phyloP scores from a whole-genome alignment of 2,888 invertebrate species.

The Stenurella melanura region DNA sequence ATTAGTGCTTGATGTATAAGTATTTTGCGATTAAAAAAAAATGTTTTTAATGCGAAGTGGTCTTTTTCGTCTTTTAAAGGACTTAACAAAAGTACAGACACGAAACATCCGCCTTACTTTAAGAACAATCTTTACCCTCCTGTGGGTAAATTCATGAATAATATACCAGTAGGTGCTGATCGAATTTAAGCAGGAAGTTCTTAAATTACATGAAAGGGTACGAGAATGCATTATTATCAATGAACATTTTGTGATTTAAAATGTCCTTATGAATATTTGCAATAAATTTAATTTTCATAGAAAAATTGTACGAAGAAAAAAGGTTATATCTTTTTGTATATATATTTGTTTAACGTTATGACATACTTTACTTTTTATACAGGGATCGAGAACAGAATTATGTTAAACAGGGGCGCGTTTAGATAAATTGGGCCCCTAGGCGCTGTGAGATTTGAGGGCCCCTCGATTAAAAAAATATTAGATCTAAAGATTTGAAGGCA shows the following conservation, averaged over 20 bases:
- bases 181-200: conserved; percentile 31
- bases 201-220: conserved; percentile 21
- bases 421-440: too few species aligned
- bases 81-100: conserved; percentile 5
- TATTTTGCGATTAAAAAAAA: neutral
- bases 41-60: neutral
- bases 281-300: too few species aligned
- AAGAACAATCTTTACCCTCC: conserved; percentile 18
- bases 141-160: conserved; percentile 1
- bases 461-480: too few species aligned
- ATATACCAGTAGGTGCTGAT: conserved; percentile 23
- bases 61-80: neutral
- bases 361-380: too few species aligned
- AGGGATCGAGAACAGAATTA: too few species aligned
- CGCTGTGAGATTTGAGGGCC: too few species aligned
- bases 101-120: conserved; percentile 24
- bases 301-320: too few species aligned
- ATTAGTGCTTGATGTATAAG: neutral
- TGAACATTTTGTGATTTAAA: neutral
- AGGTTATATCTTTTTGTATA: too few species aligned
- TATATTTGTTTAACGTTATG: too few species aligned
- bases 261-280: neutral
- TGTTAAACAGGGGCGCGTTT: too few species aligned
- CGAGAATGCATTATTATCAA: neutral
- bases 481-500: too few species aligned